Percentiles rank a stretch among this genome's conserved stretches.
Conservation (phyloP, 1,140 invertebrate species). For the Drosophila ironensis region DNA sequence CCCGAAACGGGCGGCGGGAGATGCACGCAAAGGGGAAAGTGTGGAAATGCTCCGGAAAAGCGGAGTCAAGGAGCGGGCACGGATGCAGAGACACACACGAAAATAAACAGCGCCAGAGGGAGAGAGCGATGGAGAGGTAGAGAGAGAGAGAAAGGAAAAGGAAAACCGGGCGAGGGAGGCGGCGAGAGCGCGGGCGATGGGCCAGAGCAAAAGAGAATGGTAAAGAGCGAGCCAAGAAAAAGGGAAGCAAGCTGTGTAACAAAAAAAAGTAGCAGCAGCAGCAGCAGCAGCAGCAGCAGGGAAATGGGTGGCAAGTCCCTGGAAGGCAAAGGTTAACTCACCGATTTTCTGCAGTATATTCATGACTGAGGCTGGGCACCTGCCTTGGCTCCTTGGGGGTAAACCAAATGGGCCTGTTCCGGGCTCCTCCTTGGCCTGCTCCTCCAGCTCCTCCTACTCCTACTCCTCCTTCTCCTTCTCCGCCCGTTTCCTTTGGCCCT, state of each 20-base stretch:
- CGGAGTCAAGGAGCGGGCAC: neutral
- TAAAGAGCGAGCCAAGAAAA: conserved; percentile 26
- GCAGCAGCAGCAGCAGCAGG: too few relatives aligned
- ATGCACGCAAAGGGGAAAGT: neutral
- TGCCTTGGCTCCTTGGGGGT: too few relatives aligned
- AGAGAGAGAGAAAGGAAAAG: neutral
- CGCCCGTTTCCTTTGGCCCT: conserved; percentile 18
- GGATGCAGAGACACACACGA: neutral
- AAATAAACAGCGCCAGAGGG: neutral
- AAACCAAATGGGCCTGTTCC: too few relatives aligned
- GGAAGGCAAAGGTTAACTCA: conserved; percentile 20
- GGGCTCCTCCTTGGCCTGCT: conserved; percentile 1
- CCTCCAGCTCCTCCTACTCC: conserved; percentile 1
- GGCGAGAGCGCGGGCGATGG: neutral
- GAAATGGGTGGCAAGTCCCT: too few relatives aligned
- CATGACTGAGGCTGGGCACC: conserved; percentile 42
- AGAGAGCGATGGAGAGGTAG: neutral
- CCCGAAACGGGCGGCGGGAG: conserved; percentile 35
- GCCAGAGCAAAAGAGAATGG: neutral
- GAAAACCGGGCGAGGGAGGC: conserved; percentile 7
- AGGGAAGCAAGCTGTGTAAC: neutral
- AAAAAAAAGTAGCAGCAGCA: too few relatives aligned
- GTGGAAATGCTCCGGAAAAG: neutral
- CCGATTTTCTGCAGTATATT: conserved; percentile 66
- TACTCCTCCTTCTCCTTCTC: conserved; percentile 3